phyloP scores from a whole-genome alignment of 2,113 vertebrate genomes.

The Macrotis lagotis region DNA sequence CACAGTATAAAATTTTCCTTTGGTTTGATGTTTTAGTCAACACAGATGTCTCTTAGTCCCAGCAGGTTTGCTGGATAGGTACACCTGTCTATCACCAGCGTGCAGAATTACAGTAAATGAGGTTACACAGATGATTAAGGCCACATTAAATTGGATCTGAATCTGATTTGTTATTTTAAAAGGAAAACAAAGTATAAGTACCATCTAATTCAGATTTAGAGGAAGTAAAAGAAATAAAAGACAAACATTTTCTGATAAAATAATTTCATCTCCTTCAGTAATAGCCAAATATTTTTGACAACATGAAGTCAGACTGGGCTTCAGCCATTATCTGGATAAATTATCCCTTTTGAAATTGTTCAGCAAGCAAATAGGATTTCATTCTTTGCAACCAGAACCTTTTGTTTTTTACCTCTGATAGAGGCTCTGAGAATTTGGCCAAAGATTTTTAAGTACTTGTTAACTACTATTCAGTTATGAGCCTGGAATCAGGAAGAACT shows the following conservation, averaged over 20 bases:
- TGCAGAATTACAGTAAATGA: slow-evolving; percentile 4
- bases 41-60: slow-evolving; percentile 12
- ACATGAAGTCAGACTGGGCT: not conserved
- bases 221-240: not conserved
- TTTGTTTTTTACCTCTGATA: not conserved
- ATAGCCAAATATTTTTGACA: not conserved
- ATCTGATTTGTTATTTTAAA: not conserved
- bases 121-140: slow-evolving; percentile 40
- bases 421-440: not conserved
- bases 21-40: not conserved
- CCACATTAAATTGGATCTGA: not conserved
- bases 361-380: not conserved
- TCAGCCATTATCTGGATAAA: not conserved
- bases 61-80: not conserved
- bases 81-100: not conserved
- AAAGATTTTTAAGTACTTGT: too few relatives aligned
- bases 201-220: not conserved
- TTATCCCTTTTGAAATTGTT: not conserved
- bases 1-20: not conserved
- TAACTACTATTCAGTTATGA: not conserved
- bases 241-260: not conserved
- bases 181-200: not conserved
- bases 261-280: not conserved
- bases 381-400: not conserved
- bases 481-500: not conserved